Evolutionary conservation across 2,113 vertebrate species (phyloP).

Genomic region (Lepisosteus oculatus): DNA sequence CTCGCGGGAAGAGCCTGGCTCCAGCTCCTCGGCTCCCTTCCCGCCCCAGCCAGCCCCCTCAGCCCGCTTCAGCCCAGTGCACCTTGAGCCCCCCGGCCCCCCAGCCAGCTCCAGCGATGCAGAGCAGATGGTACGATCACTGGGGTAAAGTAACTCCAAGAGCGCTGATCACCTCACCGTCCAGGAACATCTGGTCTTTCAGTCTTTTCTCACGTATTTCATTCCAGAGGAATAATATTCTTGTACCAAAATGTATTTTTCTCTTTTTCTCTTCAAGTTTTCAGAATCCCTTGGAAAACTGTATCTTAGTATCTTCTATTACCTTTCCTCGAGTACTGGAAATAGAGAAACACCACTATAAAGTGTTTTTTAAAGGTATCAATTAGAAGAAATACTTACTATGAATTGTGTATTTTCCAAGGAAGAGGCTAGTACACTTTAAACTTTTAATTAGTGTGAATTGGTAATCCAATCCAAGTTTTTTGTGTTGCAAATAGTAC

Average conservation of each 20-base stretch:
- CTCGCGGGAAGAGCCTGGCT: slow-evolving; percentile 60
- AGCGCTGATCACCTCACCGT: neutral
- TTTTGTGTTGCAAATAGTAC: no score
- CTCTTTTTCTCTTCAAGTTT: neutral
- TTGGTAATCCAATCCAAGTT: no score
- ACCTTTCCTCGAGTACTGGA: no score
- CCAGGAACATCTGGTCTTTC: slow-evolving; percentile 5
- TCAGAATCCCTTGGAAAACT: neutral
- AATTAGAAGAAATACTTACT: no score
- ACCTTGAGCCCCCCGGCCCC: slow-evolving; percentile 44
- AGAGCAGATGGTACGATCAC: slow-evolving; percentile 47
- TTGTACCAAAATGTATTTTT: neutral
- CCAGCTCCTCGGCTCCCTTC: slow-evolving; percentile 49
- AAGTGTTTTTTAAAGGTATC: no score
- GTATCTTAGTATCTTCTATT: neutral
- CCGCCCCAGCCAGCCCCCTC: slow-evolving; percentile 44
- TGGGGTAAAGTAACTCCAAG: slow-evolving; percentile 23
- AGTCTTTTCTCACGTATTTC: neutral
- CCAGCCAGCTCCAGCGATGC: slow-evolving; percentile 34
- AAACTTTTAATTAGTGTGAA: no score
- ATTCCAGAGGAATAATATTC: neutral
- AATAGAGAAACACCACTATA: no score
- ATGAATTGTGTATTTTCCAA: no score
- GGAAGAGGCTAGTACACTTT: no score
- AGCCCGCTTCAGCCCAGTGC: slow-evolving; percentile 50